Conservation (phyloP, 2,888 invertebrate species). For the Cyclophora albipunctata region DNA sequence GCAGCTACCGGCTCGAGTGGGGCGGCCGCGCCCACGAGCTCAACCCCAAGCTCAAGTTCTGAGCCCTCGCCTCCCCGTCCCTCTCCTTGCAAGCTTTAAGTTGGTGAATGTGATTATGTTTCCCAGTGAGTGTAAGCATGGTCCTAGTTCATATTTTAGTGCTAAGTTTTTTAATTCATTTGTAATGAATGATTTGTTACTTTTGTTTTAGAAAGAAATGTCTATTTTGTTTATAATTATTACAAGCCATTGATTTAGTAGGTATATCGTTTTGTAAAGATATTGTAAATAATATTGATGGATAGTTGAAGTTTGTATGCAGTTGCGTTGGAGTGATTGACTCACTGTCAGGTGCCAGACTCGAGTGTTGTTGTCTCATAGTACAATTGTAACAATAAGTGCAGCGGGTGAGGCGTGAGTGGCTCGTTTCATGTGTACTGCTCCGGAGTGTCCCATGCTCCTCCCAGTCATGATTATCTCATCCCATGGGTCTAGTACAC, state of each 20-base stretch:
- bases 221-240: constrained; percentile 45
- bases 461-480: no score
- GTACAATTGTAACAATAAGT: background rate
- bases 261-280: constrained; percentile 14
- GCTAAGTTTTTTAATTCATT: constrained; percentile 51
- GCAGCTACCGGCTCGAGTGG: constrained; percentile 94
- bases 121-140: constrained; percentile 26
- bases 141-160: constrained; percentile 37
- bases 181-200: constrained; percentile 42
- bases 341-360: constrained; percentile 3
- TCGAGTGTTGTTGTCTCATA: background rate
- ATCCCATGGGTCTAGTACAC: no score
- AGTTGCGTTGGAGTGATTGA: constrained; percentile 9
- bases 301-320: constrained; percentile 10
- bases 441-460: no score
- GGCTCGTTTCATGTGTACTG: no score
- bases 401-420: no score
- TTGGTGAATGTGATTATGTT: constrained; percentile 42
- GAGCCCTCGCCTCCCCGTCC: constrained; percentile 34
- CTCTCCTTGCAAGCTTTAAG: constrained; percentile 59
- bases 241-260: constrained; percentile 20
- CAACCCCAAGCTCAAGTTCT: constrained; percentile 82
- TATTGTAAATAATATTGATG: constrained; percentile 11
- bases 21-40: constrained; percentile 95
- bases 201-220: constrained; percentile 65